Evolutionary conservation across 2,888 invertebrate genomes (phyloP).

Genomic region (Thereva nobilitata): DNA sequence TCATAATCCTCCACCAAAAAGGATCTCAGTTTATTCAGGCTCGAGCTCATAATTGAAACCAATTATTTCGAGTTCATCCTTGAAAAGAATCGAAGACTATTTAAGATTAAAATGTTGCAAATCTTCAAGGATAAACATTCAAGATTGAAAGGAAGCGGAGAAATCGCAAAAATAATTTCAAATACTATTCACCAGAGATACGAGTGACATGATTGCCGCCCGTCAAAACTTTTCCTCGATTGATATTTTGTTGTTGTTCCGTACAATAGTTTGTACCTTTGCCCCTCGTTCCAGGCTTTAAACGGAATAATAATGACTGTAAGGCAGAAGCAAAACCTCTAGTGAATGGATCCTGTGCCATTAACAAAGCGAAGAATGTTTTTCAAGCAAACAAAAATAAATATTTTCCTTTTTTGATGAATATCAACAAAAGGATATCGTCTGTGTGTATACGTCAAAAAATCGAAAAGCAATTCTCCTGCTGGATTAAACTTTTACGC

Average conservation of each 20-base stretch:
- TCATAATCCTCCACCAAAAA: no score
- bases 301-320: not conserved
- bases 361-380: not conserved
- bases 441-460: conserved; percentile 1
- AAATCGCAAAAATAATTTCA: not conserved
- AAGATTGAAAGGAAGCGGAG: not conserved
- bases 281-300: not conserved
- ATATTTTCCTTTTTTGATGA: conserved; percentile 1
- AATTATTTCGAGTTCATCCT: not conserved
- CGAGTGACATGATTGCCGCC: not conserved
- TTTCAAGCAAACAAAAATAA: conserved; percentile 4
- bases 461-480: conserved; percentile 4
- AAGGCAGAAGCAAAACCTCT: not conserved
- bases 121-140: conserved; percentile 2
- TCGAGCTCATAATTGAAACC: conserved; percentile 1
- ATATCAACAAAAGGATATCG: not conserved
- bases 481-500: not conserved
- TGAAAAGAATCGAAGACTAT: not conserved
- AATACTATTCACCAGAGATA: not conserved
- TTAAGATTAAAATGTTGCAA: conserved; percentile 2
- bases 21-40: no score
- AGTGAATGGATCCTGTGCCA: not conserved
- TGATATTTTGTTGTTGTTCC: not conserved
- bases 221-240: conserved; percentile 2
- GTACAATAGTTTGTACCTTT: not conserved